Base-by-base conservation (phyloP, 2,113 vertebrate species). In the Dermatemys mawii region DNA sequence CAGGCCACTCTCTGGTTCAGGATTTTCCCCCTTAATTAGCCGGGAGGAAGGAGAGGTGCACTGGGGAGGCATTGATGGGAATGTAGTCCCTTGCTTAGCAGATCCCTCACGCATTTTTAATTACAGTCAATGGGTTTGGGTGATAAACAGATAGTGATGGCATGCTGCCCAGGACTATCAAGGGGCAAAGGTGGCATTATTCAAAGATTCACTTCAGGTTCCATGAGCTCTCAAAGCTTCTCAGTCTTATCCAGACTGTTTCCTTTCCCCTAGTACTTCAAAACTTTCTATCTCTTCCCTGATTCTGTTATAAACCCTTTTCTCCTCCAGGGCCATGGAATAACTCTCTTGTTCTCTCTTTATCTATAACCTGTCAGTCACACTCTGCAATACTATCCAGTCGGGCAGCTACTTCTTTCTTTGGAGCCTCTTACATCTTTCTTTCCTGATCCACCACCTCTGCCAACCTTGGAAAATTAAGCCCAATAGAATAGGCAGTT, bases 381-480 rank as follows among this genome's bases (percentile, higher is more conserved):
- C 41, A 16, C 63, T 84, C 81, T 83, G 53, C 19, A 73, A 29
- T 5, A 82, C 49, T 84, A 60, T 32, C 80, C 86, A 93, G 55
- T 76, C 70, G 51, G 22, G 46, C 24, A 44, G 44, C 38, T 35
- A 21, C 41, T 46, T 86, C 87, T 84, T 84, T n/a, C 53, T 86
- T 2, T 41, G 44, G 46, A 93, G 17, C 17, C 7, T 92, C n/a
- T 44, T 92, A 81, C 78, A 67, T 81, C 49, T 70, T 84, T 8
- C 16, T 86, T 26, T 86, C n/a, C 49, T 91, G 81, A 92, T 89
- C 85, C 93, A 84, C 41, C 82, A 83, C 24, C 27, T 86, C 89
- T 67, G 38, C 82, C 81, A 92, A 29, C 85, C 86, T 83, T 92
- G 89, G 89, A 92, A 91, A 92, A 96, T 78, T 79, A 94, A 95